Evolutionary conservation across 1,140 invertebrate genomes (phyloP), one percentile per base, ranked within the genome.

Genomic region (Apis laboriosa): DNA sequence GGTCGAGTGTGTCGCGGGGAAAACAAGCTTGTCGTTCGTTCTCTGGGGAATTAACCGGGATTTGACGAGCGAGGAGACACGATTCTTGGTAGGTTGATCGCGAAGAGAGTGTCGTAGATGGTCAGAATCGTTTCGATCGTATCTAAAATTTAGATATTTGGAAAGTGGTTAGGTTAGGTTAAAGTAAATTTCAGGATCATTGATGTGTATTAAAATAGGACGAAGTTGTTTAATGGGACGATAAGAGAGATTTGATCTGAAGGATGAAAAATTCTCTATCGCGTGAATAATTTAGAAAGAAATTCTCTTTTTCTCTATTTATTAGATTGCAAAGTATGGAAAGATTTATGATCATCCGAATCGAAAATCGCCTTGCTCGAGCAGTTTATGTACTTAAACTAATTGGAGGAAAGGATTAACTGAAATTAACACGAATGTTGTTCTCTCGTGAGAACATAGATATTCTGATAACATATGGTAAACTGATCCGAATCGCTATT

Each of bases 1-100:
- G 8, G 34, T 81, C 80, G 66, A 83, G 74, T 63, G 66, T 77
- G 43, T 75, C 72, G 71, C 61, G 53, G 28, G 49, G 21, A 63
- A 66, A 70, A 73, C 28, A 24, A 56, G 49, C n/a, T 56, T 43
- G n/a, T 17, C 24, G 19, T 68, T 77, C 28, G 51, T 55, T n/a
- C 64, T 51, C 53, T 13, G 43, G 64, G 8, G 76, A 58, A 70
- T 78, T 70, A 56, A 15, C 53, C 1, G 53, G 53, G 53, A 9
- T n/a, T 19, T 24, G 53, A 68, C 53, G 64, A 58, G n/a, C 43
- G 17, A 51, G 21, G 58, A 60, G 60, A 63, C 34, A 43, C 34
- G 34, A 43, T 43, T 43, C 34, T 34, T 34, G 1, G 3, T 34
- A 34, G 3, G 28, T 28, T 28, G 28, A 1, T 28, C 28, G 28